A percentile compares a stretch with the other conserved stretches of the same genome.
These are phyloP conservation scores for Salarias fasciatus DNA, from an alignment of 2,797 vertebrate genomes.

Conservation along the genomic window DNA sequence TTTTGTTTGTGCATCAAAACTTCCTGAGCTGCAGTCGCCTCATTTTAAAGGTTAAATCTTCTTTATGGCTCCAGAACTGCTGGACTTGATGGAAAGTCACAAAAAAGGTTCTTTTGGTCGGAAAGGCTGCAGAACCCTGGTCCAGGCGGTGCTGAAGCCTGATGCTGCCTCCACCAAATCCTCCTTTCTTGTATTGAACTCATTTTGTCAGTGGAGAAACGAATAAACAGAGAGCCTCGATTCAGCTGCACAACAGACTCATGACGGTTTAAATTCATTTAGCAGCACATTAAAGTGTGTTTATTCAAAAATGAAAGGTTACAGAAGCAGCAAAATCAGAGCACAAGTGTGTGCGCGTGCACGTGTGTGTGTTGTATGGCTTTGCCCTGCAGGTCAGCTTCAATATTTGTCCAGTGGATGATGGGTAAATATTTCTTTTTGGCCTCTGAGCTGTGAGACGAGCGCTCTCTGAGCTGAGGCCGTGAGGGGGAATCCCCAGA, in stretches of 20 bases:
- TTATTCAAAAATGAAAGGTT: constrained; percentile 26
- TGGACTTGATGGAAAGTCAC: too few species aligned
- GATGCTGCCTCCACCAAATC: too few species aligned
- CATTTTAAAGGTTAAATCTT: too few species aligned
- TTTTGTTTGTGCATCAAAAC: too few species aligned
- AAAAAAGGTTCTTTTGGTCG: too few species aligned
- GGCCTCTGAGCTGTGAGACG: constrained; percentile 73
- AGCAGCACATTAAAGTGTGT: constrained; percentile 44
- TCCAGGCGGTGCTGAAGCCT: too few species aligned
- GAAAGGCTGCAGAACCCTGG: too few species aligned
- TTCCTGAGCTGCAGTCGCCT: too few species aligned
- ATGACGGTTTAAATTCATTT: constrained; percentile 29
- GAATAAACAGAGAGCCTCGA: neutral
- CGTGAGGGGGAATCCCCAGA: constrained; percentile 77
- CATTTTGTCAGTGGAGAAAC: too few species aligned
- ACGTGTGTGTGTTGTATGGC: constrained; percentile 53
- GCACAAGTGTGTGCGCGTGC: constrained; percentile 63
- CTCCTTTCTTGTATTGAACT: too few species aligned
- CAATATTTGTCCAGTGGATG: constrained; percentile 79
- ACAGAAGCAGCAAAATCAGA: constrained; percentile 29
- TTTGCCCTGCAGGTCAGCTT: constrained; percentile 63
- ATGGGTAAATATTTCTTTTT: constrained; percentile 84
- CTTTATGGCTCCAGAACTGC: too few species aligned
- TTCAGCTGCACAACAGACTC: constrained; percentile 15
- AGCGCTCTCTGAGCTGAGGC: constrained; percentile 73